A percentile compares a stretch with the other conserved stretches of the same genome.
phyloP scores from a whole-genome alignment of 2,797 vertebrate species.

The Melanotaenia maccullochi region DNA sequence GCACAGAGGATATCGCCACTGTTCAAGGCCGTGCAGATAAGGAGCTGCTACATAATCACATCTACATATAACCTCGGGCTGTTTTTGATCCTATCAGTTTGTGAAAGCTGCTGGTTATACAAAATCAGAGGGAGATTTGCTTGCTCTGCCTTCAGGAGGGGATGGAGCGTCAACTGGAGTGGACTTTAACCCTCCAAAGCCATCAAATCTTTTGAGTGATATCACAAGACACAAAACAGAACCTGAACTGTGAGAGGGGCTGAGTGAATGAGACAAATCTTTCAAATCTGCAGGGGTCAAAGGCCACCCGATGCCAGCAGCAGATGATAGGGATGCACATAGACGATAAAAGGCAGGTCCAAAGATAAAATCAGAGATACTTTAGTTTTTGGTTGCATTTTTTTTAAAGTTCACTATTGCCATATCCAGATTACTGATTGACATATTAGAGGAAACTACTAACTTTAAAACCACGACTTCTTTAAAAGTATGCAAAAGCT shows the following conservation, averaged over 20 bases:
- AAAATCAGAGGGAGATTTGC: slow-evolving; percentile 17
- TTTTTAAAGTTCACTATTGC: slow-evolving; percentile 30
- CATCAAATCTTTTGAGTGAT: background rate
- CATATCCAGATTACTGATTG: background rate
- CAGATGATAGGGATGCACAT: slow-evolving; percentile 29
- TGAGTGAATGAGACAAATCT: background rate
- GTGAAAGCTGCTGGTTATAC: slow-evolving; percentile 27
- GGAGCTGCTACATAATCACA: slow-evolving; percentile 54
- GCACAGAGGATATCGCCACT: slow-evolving; percentile 52
- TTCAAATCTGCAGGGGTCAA: slow-evolving; percentile 45
- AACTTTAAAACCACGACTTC: background rate
- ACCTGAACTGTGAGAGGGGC: too few relatives aligned
- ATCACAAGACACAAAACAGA: background rate
- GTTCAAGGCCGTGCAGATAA: slow-evolving; percentile 77
- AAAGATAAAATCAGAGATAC: slow-evolving; percentile 45
- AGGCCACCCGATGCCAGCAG: slow-evolving; percentile 39
- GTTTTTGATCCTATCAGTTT: slow-evolving; percentile 59
- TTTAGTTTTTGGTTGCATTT: slow-evolving; percentile 35
- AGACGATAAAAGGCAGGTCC: slow-evolving; percentile 18
- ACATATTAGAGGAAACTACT: background rate
- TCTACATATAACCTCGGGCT: slow-evolving; percentile 41
- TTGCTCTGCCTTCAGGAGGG: slow-evolving; percentile 5
- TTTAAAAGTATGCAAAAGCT: background rate
- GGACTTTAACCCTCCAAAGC: background rate
- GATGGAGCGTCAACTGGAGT: background rate